phyloP scores from a whole-genome alignment of 2,113 vertebrate genomes.

The Rafetus swinhoei region DNA sequence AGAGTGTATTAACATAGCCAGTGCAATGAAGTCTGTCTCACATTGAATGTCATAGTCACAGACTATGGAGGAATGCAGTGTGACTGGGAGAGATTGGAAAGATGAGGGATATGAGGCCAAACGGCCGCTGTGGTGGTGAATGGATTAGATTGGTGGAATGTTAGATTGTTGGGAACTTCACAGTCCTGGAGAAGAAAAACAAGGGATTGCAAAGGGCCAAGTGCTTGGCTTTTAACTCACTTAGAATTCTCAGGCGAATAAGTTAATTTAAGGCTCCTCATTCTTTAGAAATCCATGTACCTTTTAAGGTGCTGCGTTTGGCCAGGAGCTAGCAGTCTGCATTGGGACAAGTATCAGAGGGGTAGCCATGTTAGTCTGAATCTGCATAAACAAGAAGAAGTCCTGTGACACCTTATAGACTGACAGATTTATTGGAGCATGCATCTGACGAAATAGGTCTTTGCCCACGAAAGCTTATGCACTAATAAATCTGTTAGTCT shows the following conservation, averaged over 20 bases:
- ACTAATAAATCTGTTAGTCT: too few relatives aligned
- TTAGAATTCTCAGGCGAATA: too few relatives aligned
- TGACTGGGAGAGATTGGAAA: neutral
- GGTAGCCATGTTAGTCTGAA: too few relatives aligned
- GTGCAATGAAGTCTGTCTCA: neutral
- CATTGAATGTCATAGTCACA: neutral
- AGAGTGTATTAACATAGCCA: neutral
- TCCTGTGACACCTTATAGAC: too few relatives aligned
- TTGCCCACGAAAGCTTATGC: too few relatives aligned
- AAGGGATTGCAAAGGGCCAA: neutral
- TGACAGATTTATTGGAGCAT: too few relatives aligned
- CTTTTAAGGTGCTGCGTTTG: neutral
- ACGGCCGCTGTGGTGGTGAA: neutral
- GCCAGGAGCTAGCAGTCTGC: neutral
- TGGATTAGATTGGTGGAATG: too few relatives aligned
- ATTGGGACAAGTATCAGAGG: too few relatives aligned
- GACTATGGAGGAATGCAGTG: neutral
- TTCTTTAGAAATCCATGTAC: neutral
- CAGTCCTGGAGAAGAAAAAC: neutral
- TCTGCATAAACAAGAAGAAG: too few relatives aligned
- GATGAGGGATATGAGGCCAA: neutral
- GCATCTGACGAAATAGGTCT: too few relatives aligned
- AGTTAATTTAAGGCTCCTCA: neutral
- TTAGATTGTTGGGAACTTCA: neutral
- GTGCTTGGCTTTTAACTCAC: too few relatives aligned